Conservation (phyloP, 2,888 invertebrate species). For the Tinea semifulvella region DNA sequence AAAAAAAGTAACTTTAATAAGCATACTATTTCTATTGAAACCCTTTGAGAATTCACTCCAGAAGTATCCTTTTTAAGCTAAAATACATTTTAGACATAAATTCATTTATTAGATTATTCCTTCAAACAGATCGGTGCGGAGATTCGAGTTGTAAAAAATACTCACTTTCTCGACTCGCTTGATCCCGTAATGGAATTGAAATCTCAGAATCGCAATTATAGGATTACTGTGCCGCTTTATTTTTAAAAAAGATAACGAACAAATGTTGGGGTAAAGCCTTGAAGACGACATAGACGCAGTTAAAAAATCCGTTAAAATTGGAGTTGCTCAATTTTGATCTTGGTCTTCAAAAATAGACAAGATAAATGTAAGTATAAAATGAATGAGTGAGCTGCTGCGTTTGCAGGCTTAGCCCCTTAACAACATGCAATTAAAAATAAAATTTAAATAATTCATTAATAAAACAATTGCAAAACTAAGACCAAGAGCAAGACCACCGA, state of each 20-base stretch:
- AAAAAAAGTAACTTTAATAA: too few relatives aligned
- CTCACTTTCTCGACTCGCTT: conserved; percentile 1
- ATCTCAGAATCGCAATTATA: conserved; percentile 4
- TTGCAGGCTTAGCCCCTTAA: too few relatives aligned
- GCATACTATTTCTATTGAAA: too few relatives aligned
- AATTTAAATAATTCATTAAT: too few relatives aligned
- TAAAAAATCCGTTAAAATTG: too few relatives aligned
- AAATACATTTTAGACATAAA: not conserved
- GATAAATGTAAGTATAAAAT: too few relatives aligned
- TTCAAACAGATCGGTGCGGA: conserved; percentile 7
- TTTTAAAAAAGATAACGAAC: not conserved
- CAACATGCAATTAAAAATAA: too few relatives aligned
- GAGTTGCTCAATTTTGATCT: too few relatives aligned
- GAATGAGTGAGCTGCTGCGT: too few relatives aligned
- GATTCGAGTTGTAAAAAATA: conserved; percentile 7
- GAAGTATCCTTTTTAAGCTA: not conserved
- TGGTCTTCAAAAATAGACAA: too few relatives aligned
- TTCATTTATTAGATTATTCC: conserved; percentile 8
- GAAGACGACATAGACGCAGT: not conserved
- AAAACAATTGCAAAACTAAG: too few relatives aligned
- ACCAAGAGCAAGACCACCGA: too few relatives aligned
- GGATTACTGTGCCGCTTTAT: conserved; percentile 5
- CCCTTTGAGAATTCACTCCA: not conserved
- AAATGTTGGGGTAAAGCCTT: not conserved
- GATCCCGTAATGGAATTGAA: conserved; percentile 11